Base-by-base conservation (phyloP, 1,140 invertebrate genomes). In the Psilanteris sp. region DNA sequence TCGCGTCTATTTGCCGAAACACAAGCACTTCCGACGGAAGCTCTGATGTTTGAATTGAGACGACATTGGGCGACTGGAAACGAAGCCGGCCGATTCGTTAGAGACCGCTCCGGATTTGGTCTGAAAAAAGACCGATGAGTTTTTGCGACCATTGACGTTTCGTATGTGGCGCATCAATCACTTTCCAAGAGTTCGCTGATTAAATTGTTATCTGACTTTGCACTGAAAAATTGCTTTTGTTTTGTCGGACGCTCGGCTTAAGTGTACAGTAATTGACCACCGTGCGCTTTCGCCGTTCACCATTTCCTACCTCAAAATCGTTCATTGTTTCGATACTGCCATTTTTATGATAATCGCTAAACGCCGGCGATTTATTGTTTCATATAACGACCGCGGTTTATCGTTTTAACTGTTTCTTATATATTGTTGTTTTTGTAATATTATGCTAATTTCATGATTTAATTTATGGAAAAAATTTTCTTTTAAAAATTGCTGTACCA, bases 1-100 rank as follows among this genome's bases (percentile, higher is more conserved):
- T 59, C 31, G 54, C 36, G 54, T 74, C 71, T 64, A 43, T 68
- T 75, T 68, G 62, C 48, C 62, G 61, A 67, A 57, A 68, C 50
- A 66, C 72, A 68, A 62, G 62, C 48, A 75, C 62, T 75, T 75
- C 72, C 72, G 72, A 75, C 62, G 72, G 72, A 75, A 75, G 72
- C 72, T 48, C 46, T 41, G 62, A 54, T 64, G 62, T 68, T 75
- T 75, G 72, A 75, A 75, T 75, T 62, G 55, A 36, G 22, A 75
- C 41, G 54, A 68, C 62, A 50, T 72, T 39, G 41, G 14, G 3
- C 46, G 32, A 43, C 26, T 41, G 68, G 48, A 71, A 46, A 55
- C 55, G 37, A 18, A 48, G 22, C 31, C 46, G 61, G 22, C 3
- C 41, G 67, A 71, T 62, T 71, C 67, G 67, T 71, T 62, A 62